Conservation (phyloP, 2,888 invertebrate genomes). For the Lingula anatina region DNA sequence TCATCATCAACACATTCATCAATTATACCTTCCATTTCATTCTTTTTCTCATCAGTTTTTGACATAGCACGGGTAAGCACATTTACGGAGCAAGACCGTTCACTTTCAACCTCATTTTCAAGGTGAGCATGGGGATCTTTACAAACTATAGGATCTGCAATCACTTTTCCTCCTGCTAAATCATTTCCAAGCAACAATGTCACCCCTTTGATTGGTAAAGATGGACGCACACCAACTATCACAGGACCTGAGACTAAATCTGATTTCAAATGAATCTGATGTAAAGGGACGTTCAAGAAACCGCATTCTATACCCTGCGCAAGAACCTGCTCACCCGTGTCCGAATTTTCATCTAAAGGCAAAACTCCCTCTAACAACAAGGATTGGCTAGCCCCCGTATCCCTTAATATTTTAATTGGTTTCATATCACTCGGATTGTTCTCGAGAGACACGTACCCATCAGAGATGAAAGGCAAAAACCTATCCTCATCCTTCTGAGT, state of each 20-base stretch:
- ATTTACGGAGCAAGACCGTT: too few species aligned
- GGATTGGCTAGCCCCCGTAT: constrained; percentile 15
- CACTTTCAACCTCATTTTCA: too few species aligned
- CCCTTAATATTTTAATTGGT: constrained; percentile 10
- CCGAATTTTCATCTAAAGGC: constrained; percentile 9
- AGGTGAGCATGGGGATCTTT: too few species aligned
- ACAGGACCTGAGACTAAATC: constrained; percentile 11
- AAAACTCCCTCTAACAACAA: constrained; percentile 10
- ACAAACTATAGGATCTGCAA: too few species aligned
- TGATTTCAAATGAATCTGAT: constrained; percentile 8
- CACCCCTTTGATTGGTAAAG: constrained; percentile 11
- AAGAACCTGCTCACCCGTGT: constrained; percentile 8
- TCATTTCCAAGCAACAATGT: constrained; percentile 12
- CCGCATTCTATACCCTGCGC: constrained; percentile 12
- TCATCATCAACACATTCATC: too few species aligned
- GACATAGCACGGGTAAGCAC: background rate
- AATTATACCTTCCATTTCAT: too few species aligned
- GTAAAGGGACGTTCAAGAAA: constrained; percentile 10
- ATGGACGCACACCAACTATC: constrained; percentile 9
- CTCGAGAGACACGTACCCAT: constrained; percentile 11
- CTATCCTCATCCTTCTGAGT: constrained; percentile 8
- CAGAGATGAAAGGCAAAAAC: constrained; percentile 12
- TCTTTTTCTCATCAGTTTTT: background rate
- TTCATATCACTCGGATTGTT: background rate
- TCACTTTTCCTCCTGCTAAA: constrained; percentile 9